Conservation (phyloP, 1,140 invertebrate genomes). For the Helicoverpa zea region DNA sequence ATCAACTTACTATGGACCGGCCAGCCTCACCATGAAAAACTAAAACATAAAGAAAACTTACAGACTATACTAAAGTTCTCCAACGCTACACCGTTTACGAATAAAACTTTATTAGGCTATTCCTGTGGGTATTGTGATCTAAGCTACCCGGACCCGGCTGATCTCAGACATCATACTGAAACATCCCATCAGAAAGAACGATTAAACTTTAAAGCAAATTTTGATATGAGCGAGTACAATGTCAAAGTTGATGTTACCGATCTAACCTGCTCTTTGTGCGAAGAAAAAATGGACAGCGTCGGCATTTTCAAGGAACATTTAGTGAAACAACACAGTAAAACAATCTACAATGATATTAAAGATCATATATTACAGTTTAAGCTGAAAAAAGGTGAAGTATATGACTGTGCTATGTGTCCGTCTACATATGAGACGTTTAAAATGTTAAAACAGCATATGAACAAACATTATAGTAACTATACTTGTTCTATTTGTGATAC, state of each 20-base stretch:
- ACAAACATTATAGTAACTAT: slow-evolving; percentile 80
- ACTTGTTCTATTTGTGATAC: slow-evolving; percentile 70
- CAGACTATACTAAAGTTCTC: slow-evolving; percentile 69
- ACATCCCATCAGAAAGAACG: slow-evolving; percentile 65
- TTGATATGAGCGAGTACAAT: slow-evolving; percentile 71
- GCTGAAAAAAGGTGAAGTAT: slow-evolving; percentile 72
- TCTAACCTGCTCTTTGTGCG: slow-evolving; percentile 67
- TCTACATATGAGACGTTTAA: slow-evolving; percentile 79
- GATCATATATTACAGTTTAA: slow-evolving; percentile 76
- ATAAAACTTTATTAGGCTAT: slow-evolving; percentile 69
- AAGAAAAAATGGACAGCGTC: slow-evolving; percentile 63
- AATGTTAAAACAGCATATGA: slow-evolving; percentile 83
- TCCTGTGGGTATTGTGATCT: slow-evolving; percentile 74
- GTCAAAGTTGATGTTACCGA: slow-evolving; percentile 72
- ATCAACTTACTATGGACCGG: slow-evolving; percentile 61
- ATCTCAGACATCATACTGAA: slow-evolving; percentile 69
- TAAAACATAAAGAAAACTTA: slow-evolving; percentile 73
- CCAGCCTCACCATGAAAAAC: slow-evolving; percentile 55
- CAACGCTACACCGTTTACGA: slow-evolving; percentile 73
- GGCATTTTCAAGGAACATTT: slow-evolving; percentile 67
- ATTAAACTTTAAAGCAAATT: slow-evolving; percentile 64
- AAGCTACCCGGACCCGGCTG: slow-evolving; percentile 67
- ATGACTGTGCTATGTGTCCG: slow-evolving; percentile 73
- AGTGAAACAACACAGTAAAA: slow-evolving; percentile 65
- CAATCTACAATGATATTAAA: slow-evolving; percentile 71